Conservation (phyloP, 35 echinoderm and acorn worm species). For the Apostichopus californicus region DNA sequence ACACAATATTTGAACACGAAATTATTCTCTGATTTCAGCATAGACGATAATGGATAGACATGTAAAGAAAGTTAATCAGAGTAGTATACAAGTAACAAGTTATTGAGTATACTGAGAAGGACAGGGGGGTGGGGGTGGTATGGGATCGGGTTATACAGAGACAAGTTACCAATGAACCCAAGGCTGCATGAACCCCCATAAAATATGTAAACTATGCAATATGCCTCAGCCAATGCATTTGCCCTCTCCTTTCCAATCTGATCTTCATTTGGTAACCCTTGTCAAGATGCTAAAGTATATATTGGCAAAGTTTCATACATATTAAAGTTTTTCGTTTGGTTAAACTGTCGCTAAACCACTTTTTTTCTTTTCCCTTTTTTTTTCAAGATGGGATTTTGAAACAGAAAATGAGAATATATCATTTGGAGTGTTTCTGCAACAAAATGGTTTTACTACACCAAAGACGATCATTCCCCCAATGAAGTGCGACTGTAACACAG, state of each 20-base stretch:
- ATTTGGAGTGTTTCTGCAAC: constrained; percentile 50
- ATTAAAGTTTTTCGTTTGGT: background rate
- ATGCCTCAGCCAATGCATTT: background rate
- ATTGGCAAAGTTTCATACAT: background rate
- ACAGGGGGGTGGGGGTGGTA: too few relatives aligned
- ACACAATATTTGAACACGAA: too few relatives aligned
- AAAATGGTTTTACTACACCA: background rate
- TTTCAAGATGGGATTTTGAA: constrained; percentile 64
- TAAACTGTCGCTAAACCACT: background rate
- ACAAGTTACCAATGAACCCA: too few relatives aligned
- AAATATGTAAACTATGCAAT: too few relatives aligned
- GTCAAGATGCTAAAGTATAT: background rate
- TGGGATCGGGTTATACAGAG: too few relatives aligned
- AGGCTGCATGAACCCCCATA: too few relatives aligned
- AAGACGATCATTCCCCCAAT: constrained; percentile 18
- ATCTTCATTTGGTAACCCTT: too few relatives aligned
- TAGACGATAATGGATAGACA: too few relatives aligned
- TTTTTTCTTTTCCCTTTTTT: background rate
- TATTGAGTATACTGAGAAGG: too few relatives aligned
- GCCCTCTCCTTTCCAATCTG: background rate
- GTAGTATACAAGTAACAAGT: too few relatives aligned
- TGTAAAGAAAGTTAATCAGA: too few relatives aligned
- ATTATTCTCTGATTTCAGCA: too few relatives aligned
- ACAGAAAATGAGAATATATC: constrained; percentile 55
- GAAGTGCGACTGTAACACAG: constrained; percentile 36